Conservation (phyloP, 2,113 vertebrate species). For the Colistium nudipinnis region DNA sequence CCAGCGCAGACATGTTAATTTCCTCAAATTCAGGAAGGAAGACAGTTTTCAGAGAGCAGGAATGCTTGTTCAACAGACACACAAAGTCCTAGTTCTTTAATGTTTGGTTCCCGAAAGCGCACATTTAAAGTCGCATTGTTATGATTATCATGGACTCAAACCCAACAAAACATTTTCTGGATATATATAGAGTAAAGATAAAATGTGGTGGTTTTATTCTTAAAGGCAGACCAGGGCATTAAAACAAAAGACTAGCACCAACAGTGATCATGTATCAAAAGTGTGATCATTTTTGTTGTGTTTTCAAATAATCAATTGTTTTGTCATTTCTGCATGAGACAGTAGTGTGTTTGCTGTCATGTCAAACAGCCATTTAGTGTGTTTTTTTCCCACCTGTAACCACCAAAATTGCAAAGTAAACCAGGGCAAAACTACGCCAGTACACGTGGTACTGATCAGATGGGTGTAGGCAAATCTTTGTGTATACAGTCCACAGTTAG, state of each 20-base stretch:
- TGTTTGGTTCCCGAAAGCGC: neutral
- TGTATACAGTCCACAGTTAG: neutral
- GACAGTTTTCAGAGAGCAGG: neutral
- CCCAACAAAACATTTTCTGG: too few relatives aligned
- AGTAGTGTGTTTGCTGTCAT: neutral
- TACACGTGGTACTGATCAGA: neutral
- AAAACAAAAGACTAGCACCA: too few relatives aligned
- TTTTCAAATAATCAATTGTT: neutral
- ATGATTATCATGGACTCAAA: too few relatives aligned
- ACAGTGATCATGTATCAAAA: neutral
- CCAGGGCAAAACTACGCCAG: neutral
- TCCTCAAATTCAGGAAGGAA: slow-evolving; percentile 8
- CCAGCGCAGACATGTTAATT: slow-evolving; percentile 47
- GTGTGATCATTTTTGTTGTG: neutral
- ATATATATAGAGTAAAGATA: too few relatives aligned
- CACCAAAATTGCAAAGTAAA: neutral
- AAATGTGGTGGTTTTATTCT: too few relatives aligned
- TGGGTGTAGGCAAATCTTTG: neutral
- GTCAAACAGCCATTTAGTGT: neutral
- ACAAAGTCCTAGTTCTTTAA: neutral
- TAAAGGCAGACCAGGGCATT: too few relatives aligned
- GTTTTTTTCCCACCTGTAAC: neutral
- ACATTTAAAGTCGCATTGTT: too few relatives aligned
- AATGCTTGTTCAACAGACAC: neutral
- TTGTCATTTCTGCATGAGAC: too few relatives aligned